Conservation (phyloP, 2,888 invertebrate genomes). For the Nymphalis polychloros region DNA sequence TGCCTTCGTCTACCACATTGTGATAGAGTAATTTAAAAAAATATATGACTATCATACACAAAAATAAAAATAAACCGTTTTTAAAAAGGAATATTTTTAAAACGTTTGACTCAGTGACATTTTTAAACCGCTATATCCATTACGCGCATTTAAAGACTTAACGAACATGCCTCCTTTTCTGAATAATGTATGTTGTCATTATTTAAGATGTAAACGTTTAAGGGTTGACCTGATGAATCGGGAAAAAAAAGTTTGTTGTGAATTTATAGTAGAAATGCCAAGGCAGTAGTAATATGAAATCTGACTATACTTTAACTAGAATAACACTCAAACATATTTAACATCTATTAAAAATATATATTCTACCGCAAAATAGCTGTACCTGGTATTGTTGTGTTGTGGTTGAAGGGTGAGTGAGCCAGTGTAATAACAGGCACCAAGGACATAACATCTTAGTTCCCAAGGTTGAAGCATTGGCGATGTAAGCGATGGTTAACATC, state of each 20-base stretch:
- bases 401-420: too few relatives aligned
- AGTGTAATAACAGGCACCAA: too few relatives aligned
- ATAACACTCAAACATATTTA: too few relatives aligned
- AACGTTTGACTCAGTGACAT: slow-evolving; percentile 17
- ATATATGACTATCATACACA: neutral
- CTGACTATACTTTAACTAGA: neutral
- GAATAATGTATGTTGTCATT: slow-evolving; percentile 22
- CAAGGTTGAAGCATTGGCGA: too few relatives aligned
- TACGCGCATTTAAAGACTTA: slow-evolving; percentile 17
- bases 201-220: slow-evolving; percentile 21
- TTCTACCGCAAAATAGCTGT: too few relatives aligned
- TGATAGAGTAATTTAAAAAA: too few relatives aligned
- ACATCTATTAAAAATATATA: too few relatives aligned
- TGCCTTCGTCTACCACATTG: too few relatives aligned
- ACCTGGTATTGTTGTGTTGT: too few relatives aligned
- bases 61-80: neutral
- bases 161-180: slow-evolving; percentile 16
- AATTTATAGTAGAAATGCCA: neutral
- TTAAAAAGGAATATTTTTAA: slow-evolving; percentile 10
- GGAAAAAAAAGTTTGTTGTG: neutral
- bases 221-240: slow-evolving; percentile 15
- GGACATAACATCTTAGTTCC: too few relatives aligned
- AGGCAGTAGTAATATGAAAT: neutral
- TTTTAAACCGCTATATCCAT: slow-evolving; percentile 22
- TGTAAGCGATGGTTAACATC: too few relatives aligned